Base-by-base conservation (phyloP, 2,888 invertebrate genomes). In the Chrysomela aeneicollis region DNA sequence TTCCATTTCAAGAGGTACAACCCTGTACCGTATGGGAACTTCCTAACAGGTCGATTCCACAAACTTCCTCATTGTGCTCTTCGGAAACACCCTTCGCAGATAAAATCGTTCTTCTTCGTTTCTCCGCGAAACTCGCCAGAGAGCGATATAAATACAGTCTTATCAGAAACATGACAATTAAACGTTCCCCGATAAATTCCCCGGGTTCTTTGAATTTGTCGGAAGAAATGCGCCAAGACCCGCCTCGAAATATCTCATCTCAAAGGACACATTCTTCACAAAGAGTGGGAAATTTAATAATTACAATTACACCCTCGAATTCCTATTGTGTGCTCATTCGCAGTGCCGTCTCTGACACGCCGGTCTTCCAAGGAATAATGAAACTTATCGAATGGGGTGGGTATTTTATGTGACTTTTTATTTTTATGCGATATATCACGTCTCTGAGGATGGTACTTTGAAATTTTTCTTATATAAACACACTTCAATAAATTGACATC, bases 141-240 rank as follows among this genome's bases (percentile, higher is more conserved):
- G 32, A 6, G 22, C 22, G 22, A 57, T 57, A 57, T 57, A 57
- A 57, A 57, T 57, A 57, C 57, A 46, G 46, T 26, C 46, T 57
- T 57, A 57, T 57, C 57, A n/a, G 30, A 57, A 57, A 57, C 57
- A 57, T 37, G 57, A 57, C 57, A 57, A 57, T 57, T 57, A 57
- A 57, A 57, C 46, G 57, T 57, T 57, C 57, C 47, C 42, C 47
- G 26, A 57, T 57, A 57, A 57, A 57, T 57, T 57, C 57, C n/a
- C n/a, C 57, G 18, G 46, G 57, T 32, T 46, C 57, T 57, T 57
- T 57, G 57, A 57, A 55, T 55, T 42, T 15, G 55, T 42, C 55
- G 55, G 22, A 26, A 57, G 22, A 12, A 32, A 26, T 17, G 26
- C 22, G 46, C 21, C 32, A 10, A 30, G 32, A 0, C 17, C 32